phyloP scores from a whole-genome alignment of 2,797 vertebrate species.

The Smutsia gigantea region DNA sequence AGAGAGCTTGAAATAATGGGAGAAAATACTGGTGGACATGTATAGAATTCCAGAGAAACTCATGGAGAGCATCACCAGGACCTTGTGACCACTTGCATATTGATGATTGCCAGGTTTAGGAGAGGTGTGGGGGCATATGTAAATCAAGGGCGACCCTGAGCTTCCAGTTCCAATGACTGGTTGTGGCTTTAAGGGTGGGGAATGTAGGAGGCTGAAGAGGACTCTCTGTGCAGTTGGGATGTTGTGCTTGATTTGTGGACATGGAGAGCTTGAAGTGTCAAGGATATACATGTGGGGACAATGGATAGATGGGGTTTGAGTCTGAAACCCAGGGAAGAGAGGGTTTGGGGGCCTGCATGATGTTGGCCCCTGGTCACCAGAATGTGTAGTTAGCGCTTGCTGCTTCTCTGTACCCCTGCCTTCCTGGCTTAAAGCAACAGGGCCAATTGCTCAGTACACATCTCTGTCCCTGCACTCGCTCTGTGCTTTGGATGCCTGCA shows the following conservation, averaged over 20 bases:
- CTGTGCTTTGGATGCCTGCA: not conserved
- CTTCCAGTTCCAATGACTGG: not conserved
- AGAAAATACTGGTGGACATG: not conserved
- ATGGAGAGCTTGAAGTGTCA: not conserved
- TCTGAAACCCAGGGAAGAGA: not conserved
- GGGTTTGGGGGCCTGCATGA: not conserved
- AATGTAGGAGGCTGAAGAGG: not conserved
- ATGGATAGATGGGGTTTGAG: not conserved
- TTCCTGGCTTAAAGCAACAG: not conserved
- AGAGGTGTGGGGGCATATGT: not conserved
- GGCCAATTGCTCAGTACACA: not conserved
- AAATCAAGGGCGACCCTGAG: not conserved
- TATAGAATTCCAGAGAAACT: not conserved
- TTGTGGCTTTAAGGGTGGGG: not conserved
- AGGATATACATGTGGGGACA: not conserved
- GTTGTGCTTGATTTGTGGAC: not conserved
- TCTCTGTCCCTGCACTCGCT: not conserved
- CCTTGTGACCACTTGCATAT: not conserved
- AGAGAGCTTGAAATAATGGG: not conserved
- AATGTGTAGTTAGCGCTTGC: accelerated
- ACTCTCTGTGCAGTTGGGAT: not conserved
- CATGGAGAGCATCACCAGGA: not conserved
- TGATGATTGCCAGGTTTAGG: not conserved
- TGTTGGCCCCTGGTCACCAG: accelerated
- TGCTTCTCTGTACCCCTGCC: not conserved